phyloP scores from a whole-genome alignment of 2,888 invertebrate species.

The Achlya flavicornis region DNA sequence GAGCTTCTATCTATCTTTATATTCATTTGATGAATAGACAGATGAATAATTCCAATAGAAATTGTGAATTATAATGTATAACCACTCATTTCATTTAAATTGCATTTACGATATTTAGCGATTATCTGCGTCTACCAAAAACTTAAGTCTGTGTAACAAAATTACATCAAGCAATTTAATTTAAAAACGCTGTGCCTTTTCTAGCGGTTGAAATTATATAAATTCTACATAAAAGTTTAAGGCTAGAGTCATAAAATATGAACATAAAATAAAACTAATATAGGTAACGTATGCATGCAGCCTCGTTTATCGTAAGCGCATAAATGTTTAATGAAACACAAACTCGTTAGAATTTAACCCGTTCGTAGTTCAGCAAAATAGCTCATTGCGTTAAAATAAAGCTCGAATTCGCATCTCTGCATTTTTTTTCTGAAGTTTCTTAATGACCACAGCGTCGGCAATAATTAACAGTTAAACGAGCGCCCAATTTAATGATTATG shows the following conservation, averaged over 20 bases:
- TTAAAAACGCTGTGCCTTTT: too few species aligned
- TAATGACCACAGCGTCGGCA: slow-evolving; percentile 57
- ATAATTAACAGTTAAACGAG: slow-evolving; percentile 71
- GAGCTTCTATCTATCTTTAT: slow-evolving; percentile 1
- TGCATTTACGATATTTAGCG: background rate
- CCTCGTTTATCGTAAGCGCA: background rate
- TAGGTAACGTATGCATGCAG: background rate
- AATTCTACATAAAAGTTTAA: background rate
- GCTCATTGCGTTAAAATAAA: slow-evolving; percentile 52
- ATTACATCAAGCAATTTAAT: background rate
- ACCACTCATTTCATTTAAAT: background rate
- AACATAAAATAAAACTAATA: background rate
- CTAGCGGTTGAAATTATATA: background rate
- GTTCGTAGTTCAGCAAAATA: slow-evolving; percentile 44
- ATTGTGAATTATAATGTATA: background rate
- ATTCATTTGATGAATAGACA: background rate
- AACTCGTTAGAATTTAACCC: slow-evolving; percentile 45
- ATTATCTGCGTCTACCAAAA: background rate
- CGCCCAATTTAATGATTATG: slow-evolving; percentile 76
- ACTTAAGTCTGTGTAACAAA: background rate
- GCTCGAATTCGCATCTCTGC: slow-evolving; percentile 49
- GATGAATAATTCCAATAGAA: background rate
- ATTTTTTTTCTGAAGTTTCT: slow-evolving; percentile 58
- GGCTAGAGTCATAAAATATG: background rate
- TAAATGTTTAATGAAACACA: slow-evolving; percentile 35